Evolutionary conservation across 2,113 vertebrate genomes (phyloP), one percentile per base, ranked within the genome.

Genomic region (Calidris pugnax): DNA sequence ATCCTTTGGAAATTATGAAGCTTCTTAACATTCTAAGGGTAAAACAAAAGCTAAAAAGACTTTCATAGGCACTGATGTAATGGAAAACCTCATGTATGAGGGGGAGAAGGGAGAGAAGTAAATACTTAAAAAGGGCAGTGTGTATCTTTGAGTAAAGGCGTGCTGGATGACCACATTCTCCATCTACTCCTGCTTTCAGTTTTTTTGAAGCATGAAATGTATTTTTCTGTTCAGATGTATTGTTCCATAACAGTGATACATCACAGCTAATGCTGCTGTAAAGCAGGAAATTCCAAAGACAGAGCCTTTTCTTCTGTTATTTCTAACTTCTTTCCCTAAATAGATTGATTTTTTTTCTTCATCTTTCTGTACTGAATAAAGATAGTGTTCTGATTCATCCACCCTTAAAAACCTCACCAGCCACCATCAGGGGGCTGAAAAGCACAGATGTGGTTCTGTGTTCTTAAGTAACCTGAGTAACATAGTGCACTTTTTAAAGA

Each of bases 381-480:
- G 83, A 85, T 90, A 96, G 66, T 94, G 93, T 96, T 96, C 91
- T 94, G 91, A 92, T 89, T 94, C 89, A 90, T 53, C 90, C 79
- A 88, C 55, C 88, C 85, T 92, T 89, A 87, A 90, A 97, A 88
- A 85, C 62, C 41, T 87, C 79, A 67, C 45, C 62, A 72, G 37
- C 77, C 47, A 82, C 57, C 69, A 50, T 78, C 47, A 68, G 63
- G 72, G 57, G 48, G 45, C 55, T 89, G 84, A 95, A 69, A 37
- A 96, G 62, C 77, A 82, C 74, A 95, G 89, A 89, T 89, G 66
- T 90, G 32, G 33, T 81, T 95, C 90, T 86, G 80, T 89, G 72
- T 78, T 94, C 81, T 89, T 87, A 77, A 86, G 76, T 95, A 96
- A 95, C 74, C 75, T 73, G 77, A 94, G 89, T 74, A 87, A 63